These are phyloP conservation scores for Bombus ignitus DNA, from an alignment of 1,140 invertebrate species.

Conservation along the genomic window DNA sequence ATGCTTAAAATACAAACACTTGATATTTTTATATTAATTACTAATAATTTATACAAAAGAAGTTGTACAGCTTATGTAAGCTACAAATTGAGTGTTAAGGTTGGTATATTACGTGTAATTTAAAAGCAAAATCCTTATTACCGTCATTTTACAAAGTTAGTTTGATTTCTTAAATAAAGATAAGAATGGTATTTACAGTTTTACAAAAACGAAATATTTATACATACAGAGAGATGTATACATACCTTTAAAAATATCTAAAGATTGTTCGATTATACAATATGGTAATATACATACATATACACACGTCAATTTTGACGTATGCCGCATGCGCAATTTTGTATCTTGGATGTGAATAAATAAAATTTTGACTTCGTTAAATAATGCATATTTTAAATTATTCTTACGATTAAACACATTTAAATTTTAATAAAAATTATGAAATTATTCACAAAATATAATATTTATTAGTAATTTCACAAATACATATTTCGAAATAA, in stretches of 20 bases:
- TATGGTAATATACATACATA: neutral
- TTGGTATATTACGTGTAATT: neutral
- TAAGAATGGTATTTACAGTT: neutral
- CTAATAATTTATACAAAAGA: neutral
- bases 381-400: too few relatives aligned
- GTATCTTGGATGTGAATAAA: neutral
- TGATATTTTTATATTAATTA: neutral
- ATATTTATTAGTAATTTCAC: too few relatives aligned
- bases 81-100: neutral
- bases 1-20: neutral
- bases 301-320: neutral
- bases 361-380: too few relatives aligned
- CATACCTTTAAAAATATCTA: neutral
- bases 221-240: neutral
- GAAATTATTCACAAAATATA: too few relatives aligned
- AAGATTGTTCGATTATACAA: neutral
- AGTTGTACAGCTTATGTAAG: neutral
- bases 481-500: neutral
- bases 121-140: neutral
- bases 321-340: neutral
- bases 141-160: neutral
- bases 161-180: neutral
- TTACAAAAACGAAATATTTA: neutral
- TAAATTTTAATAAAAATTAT: too few relatives aligned
- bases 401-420: too few relatives aligned